Conservation (phyloP, 2,113 vertebrate species). For the Neoarius graeffei region DNA sequence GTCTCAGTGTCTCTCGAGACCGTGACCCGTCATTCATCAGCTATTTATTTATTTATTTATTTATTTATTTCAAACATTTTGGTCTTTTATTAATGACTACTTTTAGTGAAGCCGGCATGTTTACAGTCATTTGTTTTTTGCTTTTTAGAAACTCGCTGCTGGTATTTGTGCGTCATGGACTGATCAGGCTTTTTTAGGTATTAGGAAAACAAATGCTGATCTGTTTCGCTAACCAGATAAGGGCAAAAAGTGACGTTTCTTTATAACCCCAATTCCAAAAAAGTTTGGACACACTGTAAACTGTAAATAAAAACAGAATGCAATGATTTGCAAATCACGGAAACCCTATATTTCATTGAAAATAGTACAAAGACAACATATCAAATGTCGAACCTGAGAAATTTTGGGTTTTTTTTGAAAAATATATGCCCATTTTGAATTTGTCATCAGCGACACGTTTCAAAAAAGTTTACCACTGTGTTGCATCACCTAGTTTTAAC, state of each 20-base stretch:
- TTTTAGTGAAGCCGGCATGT: neutral
- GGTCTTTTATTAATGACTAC: neutral
- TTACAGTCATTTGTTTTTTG: slow-evolving; percentile 15
- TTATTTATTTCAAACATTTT: slow-evolving; percentile 40
- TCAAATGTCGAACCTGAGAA: too few relatives aligned
- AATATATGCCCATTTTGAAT: too few relatives aligned
- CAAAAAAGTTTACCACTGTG: too few relatives aligned
- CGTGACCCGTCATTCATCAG: slow-evolving; percentile 41
- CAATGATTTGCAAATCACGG: too few relatives aligned
- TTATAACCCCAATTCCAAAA: too few relatives aligned
- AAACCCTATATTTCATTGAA: too few relatives aligned
- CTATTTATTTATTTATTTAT: slow-evolving; percentile 65
- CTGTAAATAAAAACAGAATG: too few relatives aligned
- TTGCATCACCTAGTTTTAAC: too few relatives aligned
- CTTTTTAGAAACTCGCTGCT: slow-evolving; percentile 49
- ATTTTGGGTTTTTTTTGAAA: too few relatives aligned
- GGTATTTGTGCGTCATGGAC: slow-evolving; percentile 18
- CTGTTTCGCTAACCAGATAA: neutral
- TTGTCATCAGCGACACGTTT: too few relatives aligned
- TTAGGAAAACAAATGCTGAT: neutral
- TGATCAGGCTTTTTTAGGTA: neutral
- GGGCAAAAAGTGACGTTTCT: neutral
- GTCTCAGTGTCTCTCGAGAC: neutral
- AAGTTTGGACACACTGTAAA: too few relatives aligned
- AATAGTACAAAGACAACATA: too few relatives aligned